Evolutionary conservation across 2,113 vertebrate genomes (phyloP).

Genomic region (Mesembrinibis cayennensis): DNA sequence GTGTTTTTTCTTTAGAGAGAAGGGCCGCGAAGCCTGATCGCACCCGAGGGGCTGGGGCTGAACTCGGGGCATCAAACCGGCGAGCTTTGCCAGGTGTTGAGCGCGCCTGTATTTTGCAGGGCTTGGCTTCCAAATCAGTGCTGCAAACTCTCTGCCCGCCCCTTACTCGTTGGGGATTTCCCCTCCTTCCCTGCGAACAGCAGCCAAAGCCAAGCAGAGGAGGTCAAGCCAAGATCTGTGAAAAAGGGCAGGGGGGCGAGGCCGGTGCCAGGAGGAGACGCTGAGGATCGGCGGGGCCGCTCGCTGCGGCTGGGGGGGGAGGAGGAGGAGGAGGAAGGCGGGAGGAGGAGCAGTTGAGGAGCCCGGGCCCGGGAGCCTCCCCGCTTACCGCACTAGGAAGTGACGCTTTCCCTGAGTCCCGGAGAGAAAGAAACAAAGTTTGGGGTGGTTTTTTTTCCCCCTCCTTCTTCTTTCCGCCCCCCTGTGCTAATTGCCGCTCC

Average conservation of each 20-base stretch:
- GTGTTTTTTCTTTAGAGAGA: not conserved
- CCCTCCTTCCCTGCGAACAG: not conserved
- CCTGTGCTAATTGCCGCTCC: not conserved
- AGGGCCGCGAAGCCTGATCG: not conserved
- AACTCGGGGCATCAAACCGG: not conserved
- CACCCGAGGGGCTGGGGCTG: not conserved
- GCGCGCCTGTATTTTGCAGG: not conserved
- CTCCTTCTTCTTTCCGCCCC: not conserved
- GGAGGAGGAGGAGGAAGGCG: not conserved
- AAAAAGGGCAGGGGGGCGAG: not conserved
- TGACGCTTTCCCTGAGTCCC: conserved; percentile 77
- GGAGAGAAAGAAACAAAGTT: conserved; percentile 75
- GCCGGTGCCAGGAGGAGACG: not conserved
- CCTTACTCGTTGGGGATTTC: not conserved
- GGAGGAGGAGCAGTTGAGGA: conserved; percentile 57
- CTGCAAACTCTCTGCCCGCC: not conserved
- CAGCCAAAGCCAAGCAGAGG: not conserved
- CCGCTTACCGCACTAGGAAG: conserved; percentile 74
- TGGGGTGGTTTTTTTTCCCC: not conserved
- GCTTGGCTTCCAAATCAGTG: not conserved
- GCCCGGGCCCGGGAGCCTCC: conserved; percentile 49
- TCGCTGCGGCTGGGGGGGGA: not conserved
- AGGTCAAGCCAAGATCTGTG: not conserved
- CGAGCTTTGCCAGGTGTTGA: not conserved
- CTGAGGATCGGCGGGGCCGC: not conserved